Conservation (phyloP, 2,888 invertebrate species). For the Pachymerium ferrugineum region DNA sequence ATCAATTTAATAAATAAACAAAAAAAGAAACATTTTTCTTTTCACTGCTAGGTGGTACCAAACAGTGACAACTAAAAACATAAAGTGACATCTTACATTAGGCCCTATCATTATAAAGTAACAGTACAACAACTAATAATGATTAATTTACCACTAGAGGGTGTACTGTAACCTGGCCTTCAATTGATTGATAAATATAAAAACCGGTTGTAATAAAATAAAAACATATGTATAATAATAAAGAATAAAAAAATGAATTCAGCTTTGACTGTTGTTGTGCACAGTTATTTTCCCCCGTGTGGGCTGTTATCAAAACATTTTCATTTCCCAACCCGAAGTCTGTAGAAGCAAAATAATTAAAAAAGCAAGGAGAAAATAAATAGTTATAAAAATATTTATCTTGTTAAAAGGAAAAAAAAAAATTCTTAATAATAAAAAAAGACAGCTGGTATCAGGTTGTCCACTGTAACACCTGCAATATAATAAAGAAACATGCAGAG, state of each 20-base stretch:
- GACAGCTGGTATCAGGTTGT: neutral
- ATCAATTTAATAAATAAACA: no score
- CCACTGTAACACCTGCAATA: conserved; percentile 7
- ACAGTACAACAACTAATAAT: no score
- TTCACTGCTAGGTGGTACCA: no score
- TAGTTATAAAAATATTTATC: no score
- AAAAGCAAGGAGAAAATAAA: no score
- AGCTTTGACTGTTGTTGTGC: conserved; percentile 17
- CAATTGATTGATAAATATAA: neutral
- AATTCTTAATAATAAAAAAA: neutral
- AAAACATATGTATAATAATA: no score
- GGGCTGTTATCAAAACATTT: neutral
- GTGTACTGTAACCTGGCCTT: neutral
- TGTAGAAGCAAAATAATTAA: conserved; percentile 1
- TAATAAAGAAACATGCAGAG: neutral
- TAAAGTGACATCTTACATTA: neutral
- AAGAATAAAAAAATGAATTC: neutral
- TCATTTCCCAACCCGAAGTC: neutral
- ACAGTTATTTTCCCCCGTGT: conserved; percentile 4
- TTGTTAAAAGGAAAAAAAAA: no score
- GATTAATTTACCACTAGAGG: neutral
- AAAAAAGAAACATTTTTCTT: no score
- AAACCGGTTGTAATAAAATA: neutral
- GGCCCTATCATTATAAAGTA: no score
- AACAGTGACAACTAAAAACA: neutral